Evolutionary conservation across 2,113 vertebrate species (phyloP).

Genomic region (Panurus biarmicus): DNA sequence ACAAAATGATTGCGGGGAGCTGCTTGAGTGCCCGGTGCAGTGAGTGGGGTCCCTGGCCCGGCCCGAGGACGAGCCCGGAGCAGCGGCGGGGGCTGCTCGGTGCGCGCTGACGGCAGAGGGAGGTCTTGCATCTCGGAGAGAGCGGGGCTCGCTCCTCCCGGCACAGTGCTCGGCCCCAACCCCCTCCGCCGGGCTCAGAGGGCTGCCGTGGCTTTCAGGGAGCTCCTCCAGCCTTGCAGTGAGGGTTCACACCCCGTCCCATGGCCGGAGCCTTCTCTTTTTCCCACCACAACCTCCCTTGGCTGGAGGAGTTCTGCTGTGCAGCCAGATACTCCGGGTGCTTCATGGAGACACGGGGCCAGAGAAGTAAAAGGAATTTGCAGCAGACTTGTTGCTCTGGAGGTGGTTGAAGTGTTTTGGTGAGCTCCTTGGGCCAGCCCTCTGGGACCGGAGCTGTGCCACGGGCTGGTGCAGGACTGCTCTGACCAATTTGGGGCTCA

Average conservation of each 20-base stretch:
- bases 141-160: background rate
- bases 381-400: background rate
- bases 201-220: background rate
- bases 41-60: fast-evolving
- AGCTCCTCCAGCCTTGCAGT: fast-evolving
- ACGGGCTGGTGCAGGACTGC: background rate
- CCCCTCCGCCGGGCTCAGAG: background rate
- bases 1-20: background rate
- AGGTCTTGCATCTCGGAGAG: conserved; percentile 1
- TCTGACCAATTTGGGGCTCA: background rate
- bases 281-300: background rate
- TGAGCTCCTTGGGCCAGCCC: background rate
- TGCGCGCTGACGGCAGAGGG: conserved; percentile 48
- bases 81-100: background rate
- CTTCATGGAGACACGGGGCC: background rate
- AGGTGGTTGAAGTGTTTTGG: background rate
- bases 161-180: fast-evolving
- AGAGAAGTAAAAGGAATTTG: background rate
- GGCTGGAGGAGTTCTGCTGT: background rate
- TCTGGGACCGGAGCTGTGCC: background rate
- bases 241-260: background rate
- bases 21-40: fast-evolving
- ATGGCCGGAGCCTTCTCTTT: fast-evolving
- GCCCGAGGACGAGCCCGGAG: background rate
- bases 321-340: background rate